Base-by-base conservation (phyloP, 1,140 invertebrate genomes). In the Halesus radiatus region DNA sequence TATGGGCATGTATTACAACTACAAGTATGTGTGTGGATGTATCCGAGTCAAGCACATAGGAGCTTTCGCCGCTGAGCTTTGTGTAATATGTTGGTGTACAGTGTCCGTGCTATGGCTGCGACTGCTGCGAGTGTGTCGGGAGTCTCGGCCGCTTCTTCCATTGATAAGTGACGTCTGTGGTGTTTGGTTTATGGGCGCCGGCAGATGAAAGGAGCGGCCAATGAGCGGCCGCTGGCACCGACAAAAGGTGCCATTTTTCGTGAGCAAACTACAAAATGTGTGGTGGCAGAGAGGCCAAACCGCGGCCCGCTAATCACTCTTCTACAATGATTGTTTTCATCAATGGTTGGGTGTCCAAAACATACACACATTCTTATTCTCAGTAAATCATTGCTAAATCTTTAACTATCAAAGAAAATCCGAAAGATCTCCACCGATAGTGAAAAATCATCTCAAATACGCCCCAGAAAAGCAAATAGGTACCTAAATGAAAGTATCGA, bases 211-310 rank as follows among this genome's bases (percentile, higher is more conserved):
- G 72, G 53, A 37, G 18, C 26, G 50, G 56, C 79, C 79, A 78
- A 80, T 78, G 50, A 70, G 76, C 58, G 76, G 56, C 79, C 76
- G 23, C 37, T 60, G 60, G 60, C 16, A 20, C 60, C 74, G 74
- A 78, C 80, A 73, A 75, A 72, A 83, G 82, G 79, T 83, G 82
- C 82, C 77, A 80, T 81, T 82, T 82, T 82, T 82, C 81, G 81
- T 80, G 78, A 73, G 74, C 68, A 82, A 80, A 79, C 81, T 78
- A 66, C 77, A 60, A 64, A 81, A 74, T 32, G 70, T 72, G 53
- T 18, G 60, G 26, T 18, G 76, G 50, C 64, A 78, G 76, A 52
- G 64, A 3, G 15, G 50, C 13, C 37, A 45, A 78, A 62, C 26
- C 37, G 37, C 37, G 37, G 37, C 37, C 37, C 37, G 37, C 37